These are phyloP conservation scores for Scrobipalpa costella DNA, from an alignment of 2,888 invertebrate species.

Conservation along the genomic window DNA sequence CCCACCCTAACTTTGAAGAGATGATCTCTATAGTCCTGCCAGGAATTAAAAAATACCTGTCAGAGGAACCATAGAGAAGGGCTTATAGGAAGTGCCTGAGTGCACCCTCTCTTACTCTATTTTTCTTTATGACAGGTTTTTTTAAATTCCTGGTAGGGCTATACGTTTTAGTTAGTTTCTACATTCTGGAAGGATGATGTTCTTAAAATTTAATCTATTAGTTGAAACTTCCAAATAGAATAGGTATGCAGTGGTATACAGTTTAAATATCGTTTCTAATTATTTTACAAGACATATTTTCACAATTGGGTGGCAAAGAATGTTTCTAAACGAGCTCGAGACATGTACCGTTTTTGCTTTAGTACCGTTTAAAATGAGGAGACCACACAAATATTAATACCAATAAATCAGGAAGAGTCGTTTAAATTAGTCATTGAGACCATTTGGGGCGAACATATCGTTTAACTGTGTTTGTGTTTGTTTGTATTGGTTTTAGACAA, in stretches of 20 bases:
- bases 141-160: too few species aligned
- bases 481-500: slow-evolving; percentile 6
- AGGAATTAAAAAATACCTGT: too few species aligned
- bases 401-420: slow-evolving; percentile 48
- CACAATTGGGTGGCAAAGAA: slow-evolving; percentile 17
- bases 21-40: too few species aligned
- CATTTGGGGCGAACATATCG: slow-evolving; percentile 44
- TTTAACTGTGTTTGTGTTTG: background rate
- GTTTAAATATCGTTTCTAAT: background rate
- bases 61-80: too few species aligned
- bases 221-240: background rate
- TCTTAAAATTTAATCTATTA: too few species aligned
- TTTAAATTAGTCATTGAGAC: slow-evolving; percentile 64
- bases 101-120: too few species aligned
- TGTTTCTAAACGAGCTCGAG: background rate
- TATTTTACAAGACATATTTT: background rate
- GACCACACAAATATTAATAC: slow-evolving; percentile 26
- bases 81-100: too few species aligned
- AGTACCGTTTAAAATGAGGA: slow-evolving; percentile 21
- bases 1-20: too few species aligned
- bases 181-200: too few species aligned
- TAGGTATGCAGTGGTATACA: too few species aligned
- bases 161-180: too few species aligned
- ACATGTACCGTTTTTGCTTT: slow-evolving; percentile 18
- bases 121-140: too few species aligned